Evolutionary conservation across 2,797 vertebrate species (phyloP).

Genomic region (Bradypus variegatus): DNA sequence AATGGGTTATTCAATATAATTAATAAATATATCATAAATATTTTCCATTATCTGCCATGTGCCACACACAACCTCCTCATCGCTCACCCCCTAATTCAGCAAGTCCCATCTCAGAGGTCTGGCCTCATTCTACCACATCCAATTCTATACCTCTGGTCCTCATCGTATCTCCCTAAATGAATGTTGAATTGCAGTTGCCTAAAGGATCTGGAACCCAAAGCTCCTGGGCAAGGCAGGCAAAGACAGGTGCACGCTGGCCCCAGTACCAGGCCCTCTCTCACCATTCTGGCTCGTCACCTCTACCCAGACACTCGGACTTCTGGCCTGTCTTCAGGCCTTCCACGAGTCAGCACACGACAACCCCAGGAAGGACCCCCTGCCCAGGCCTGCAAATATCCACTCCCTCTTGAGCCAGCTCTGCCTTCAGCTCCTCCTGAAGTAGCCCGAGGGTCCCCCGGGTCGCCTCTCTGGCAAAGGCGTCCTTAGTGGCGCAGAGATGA

Average conservation of each 20-base stretch:
- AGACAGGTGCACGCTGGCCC: neutral
- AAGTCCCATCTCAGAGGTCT: neutral
- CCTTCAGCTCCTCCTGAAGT: neutral
- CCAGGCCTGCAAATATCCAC: fast-evolving
- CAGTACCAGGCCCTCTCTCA: neutral
- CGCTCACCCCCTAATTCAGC: neutral
- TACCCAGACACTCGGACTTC: neutral
- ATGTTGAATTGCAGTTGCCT: neutral
- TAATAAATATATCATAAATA: neutral
- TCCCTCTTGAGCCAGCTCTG: neutral
- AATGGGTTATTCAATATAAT: neutral
- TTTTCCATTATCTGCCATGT: neutral
- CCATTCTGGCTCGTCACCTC: neutral
- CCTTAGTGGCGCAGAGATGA: neutral
- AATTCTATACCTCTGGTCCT: neutral
- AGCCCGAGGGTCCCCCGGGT: too few relatives aligned
- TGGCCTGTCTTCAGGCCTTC: too few relatives aligned
- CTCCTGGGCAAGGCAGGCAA: neutral
- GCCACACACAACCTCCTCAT: neutral
- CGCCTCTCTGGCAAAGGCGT: neutral
- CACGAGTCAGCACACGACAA: neutral
- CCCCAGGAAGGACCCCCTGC: too few relatives aligned
- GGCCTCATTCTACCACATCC: neutral
- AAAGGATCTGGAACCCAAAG: neutral
- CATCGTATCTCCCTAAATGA: neutral